Conservation (phyloP, 2,797 vertebrate genomes). For the Botia almorhae region DNA sequence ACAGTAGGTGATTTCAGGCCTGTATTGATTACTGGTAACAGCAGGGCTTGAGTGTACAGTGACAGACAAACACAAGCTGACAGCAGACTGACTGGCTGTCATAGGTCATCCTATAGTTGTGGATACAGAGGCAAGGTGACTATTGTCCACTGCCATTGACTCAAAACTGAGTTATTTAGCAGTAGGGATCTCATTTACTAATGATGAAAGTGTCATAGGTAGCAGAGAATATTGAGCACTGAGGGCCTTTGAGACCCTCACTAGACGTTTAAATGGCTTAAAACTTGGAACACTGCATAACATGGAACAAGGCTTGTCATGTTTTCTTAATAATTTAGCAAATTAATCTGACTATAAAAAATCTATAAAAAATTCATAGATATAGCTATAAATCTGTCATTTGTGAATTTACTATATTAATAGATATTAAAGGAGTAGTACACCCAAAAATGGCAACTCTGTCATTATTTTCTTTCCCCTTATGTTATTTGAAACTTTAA, state of each 20-base stretch:
- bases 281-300: background rate
- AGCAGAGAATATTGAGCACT: conserved; percentile 24
- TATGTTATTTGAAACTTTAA: too few species aligned
- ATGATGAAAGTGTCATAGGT: conserved; percentile 11
- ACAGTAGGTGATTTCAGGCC: conserved; percentile 93
- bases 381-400: background rate
- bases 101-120: conserved; percentile 34
- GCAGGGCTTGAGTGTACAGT: conserved; percentile 93
- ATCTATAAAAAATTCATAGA: too few species aligned
- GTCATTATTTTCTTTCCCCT: too few species aligned
- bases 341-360: background rate
- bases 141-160: conserved; percentile 17
- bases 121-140: background rate
- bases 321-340: too few species aligned
- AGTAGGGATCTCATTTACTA: background rate
- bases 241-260: conserved; percentile 5
- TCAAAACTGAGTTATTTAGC: conserved; percentile 10
- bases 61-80: conserved; percentile 70
- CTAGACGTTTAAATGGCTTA: conserved; percentile 23
- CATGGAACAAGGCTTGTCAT: background rate
- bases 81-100: conserved; percentile 64
- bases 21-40: conserved; percentile 98
- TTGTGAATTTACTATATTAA: background rate
- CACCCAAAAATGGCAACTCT: too few species aligned
- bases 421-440: background rate